Conservation (phyloP, 2,888 invertebrate species). For the Drosophila paranaensis region DNA sequence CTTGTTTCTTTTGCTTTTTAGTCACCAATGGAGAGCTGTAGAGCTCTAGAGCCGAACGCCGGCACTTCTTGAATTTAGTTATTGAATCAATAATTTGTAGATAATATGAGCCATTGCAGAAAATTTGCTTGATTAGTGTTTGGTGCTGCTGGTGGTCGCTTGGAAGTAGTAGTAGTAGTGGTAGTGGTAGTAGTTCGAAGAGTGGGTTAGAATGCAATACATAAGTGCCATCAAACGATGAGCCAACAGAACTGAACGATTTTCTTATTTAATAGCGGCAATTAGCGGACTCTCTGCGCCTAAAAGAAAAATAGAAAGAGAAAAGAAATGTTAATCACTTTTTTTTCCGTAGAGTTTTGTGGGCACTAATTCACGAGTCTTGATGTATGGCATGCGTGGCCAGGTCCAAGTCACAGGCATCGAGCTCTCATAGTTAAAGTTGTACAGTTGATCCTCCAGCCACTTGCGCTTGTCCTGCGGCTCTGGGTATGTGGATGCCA, state of each 20-base stretch:
- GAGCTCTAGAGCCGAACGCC: conserved; percentile 23
- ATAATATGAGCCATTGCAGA: conserved; percentile 47
- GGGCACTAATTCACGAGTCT: conserved; percentile 83
- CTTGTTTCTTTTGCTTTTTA: conserved; percentile 12
- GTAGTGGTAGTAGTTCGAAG: conserved; percentile 26
- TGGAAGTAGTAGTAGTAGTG: conserved; percentile 38
- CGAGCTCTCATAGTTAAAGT: conserved; percentile 91
- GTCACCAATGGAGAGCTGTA: conserved; percentile 42
- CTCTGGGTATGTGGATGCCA: conserved; percentile 94
- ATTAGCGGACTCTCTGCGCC: conserved; percentile 80
- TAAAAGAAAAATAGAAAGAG: conserved; percentile 59
- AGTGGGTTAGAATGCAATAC: conserved; percentile 76
- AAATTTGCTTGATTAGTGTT: conserved; percentile 59
- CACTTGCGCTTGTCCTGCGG: conserved; percentile 91
- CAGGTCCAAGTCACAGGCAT: conserved; percentile 90
- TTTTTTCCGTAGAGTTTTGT: conserved; percentile 80
- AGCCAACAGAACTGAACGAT: conserved; percentile 55
- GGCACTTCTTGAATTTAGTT: conserved; percentile 30
- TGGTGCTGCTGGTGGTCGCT: conserved; percentile 69
- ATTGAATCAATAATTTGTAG: conserved; percentile 30
- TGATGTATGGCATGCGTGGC: conserved; percentile 85
- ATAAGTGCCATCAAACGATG: conserved; percentile 70
- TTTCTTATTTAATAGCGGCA: conserved; percentile 78
- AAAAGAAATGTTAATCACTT: conserved; percentile 73
- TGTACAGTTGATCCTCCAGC: conserved; percentile 91